Conservation (phyloP, 2,797 vertebrate genomes). For the Arremon aurantiirostris region DNA sequence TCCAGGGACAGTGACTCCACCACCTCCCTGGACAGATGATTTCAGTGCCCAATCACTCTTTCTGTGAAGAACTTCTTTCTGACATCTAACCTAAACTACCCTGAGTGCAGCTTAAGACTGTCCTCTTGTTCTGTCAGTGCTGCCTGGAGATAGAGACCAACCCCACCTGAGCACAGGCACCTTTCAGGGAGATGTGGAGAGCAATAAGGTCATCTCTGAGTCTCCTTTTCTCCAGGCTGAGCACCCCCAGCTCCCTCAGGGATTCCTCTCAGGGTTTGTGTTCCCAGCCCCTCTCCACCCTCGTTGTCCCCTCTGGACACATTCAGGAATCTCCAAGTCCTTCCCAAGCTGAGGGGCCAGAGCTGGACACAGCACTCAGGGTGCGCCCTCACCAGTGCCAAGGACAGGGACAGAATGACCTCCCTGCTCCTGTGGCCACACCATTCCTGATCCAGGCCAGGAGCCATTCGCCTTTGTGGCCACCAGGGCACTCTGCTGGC, state of each 20-base stretch:
- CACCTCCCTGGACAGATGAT: neutral
- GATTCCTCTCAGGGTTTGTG: neutral
- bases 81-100: neutral
- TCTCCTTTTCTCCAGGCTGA: neutral
- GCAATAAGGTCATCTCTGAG: fast-evolving
- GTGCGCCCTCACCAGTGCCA: fast-evolving
- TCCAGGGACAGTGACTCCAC: neutral
- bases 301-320: fast-evolving
- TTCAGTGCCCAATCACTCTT: neutral
- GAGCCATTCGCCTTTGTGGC: neutral
- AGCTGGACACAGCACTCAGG: neutral
- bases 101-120: neutral
- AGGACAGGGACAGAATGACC: neutral
- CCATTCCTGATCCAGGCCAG: neutral
- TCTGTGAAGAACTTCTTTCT: neutral
- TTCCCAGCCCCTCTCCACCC: neutral
- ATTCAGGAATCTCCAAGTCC: neutral
- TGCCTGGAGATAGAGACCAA: fast-evolving
- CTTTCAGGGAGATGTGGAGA: neutral
- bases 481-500: neutral
- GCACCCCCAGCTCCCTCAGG: neutral
- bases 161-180: fast-evolving
- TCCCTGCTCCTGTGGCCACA: neutral
- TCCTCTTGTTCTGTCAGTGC: neutral
- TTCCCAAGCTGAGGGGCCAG: neutral